Evolutionary conservation across 2,797 vertebrate species (phyloP).

Genomic region (Dendrocincla tyrannina): DNA sequence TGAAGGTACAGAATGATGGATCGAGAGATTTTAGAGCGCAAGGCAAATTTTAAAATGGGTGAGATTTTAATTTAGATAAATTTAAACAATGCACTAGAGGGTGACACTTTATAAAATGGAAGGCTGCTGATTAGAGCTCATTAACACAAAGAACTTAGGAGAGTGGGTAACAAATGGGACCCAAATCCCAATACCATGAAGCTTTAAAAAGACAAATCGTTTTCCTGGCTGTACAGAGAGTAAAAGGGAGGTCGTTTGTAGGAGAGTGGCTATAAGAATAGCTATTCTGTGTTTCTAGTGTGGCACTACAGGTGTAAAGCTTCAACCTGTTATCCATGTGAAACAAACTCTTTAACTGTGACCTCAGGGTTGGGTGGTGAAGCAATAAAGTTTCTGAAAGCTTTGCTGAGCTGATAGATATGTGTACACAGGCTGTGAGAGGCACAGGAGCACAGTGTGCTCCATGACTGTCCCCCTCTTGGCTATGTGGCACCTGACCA

Average conservation of each 20-base stretch:
- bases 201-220: not conserved
- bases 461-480: not conserved
- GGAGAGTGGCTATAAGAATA: not conserved
- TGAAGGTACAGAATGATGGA: slow-evolving; percentile 32
- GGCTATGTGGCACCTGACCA: not conserved
- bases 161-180: not conserved
- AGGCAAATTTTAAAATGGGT: slow-evolving; percentile 43
- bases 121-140: not conserved
- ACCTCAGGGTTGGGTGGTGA: not conserved
- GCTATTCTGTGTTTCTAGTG: not conserved
- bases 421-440: not conserved
- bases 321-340: not conserved
- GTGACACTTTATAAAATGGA: not conserved
- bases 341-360: not conserved
- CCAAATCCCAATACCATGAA: not conserved
- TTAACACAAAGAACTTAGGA: not conserved
- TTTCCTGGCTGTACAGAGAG: not conserved
- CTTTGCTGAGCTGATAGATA: not conserved
- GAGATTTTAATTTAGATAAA: slow-evolving; percentile 72
- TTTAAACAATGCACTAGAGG: slow-evolving; percentile 10
- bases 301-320: not conserved
- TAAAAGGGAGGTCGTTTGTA: not conserved
- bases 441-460: accelerated
- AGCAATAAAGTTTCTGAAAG: not conserved
- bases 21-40: slow-evolving; percentile 18